Evolutionary conservation across 2,797 vertebrate species (phyloP).

Genomic region (Sternotherus odoratus): DNA sequence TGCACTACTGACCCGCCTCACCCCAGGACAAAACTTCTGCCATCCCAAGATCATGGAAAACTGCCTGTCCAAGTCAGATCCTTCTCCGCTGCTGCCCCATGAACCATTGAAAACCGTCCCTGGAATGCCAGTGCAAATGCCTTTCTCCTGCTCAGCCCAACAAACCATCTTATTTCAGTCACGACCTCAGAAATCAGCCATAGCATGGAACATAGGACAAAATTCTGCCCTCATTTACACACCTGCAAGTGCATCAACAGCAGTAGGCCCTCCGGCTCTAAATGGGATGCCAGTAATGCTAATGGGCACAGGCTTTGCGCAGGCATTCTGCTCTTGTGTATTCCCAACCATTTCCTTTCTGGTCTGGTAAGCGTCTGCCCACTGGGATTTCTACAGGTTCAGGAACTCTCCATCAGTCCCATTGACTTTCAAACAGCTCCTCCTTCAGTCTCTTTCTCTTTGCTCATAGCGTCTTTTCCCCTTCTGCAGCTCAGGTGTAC

Average conservation of each 20-base stretch:
- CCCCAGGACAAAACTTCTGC: neutral
- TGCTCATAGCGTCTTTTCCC: neutral
- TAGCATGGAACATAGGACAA: neutral
- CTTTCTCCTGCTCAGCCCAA: neutral
- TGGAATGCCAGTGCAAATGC: neutral
- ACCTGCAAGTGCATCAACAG: neutral
- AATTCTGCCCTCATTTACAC: neutral
- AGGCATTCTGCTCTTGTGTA: neutral
- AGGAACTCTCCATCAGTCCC: neutral
- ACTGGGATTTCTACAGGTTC: neutral
- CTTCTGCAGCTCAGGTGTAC: conserved; percentile 90
- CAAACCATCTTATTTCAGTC: neutral
- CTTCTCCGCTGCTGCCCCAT: neutral
- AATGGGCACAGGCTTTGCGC: neutral
- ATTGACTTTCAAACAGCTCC: neutral
- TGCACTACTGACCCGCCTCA: neutral
- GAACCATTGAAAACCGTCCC: neutral
- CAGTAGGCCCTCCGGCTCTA: neutral
- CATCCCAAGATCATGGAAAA: neutral
- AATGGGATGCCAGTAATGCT: too few relatives aligned
- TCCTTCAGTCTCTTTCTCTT: neutral
- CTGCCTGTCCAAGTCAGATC: neutral
- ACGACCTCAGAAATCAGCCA: neutral
- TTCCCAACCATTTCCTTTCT: neutral
- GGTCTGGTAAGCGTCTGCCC: neutral